Percentiles rank a stretch among this genome's conserved stretches.
Conservation (phyloP, 2,113 vertebrate genomes). For the Clarias gariepinus region DNA sequence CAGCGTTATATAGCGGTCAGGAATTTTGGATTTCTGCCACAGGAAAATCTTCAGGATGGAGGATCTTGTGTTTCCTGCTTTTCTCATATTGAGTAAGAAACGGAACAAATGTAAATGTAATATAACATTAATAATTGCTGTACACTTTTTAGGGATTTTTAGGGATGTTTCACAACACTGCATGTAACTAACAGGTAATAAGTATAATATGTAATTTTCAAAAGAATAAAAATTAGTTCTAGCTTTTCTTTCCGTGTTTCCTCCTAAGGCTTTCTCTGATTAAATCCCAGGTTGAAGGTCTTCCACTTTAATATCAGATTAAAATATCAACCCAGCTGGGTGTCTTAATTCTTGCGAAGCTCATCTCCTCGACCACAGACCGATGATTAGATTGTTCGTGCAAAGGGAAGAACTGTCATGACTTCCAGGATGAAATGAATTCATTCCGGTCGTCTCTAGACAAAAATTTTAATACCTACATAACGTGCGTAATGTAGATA, state of each 20-base stretch:
- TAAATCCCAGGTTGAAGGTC: neutral
- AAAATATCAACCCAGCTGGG: neutral
- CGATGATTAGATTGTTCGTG: neutral
- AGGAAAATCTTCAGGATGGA: neutral
- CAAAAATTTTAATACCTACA: neutral
- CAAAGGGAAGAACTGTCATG: neutral
- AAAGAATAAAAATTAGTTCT: neutral
- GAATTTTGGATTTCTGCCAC: neutral
- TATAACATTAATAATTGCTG: neutral
- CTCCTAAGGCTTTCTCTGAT: neutral
- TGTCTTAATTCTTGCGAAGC: neutral
- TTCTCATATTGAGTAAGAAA: neutral
- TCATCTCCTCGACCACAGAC: neutral
- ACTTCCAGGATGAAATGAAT: neutral
- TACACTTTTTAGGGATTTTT: neutral
- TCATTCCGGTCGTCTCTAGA: neutral
- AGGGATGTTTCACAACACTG: neutral
- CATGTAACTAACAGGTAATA: neutral
- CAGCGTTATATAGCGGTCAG: neutral
- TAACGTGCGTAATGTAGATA: conserved; percentile 32
- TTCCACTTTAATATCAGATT: neutral
- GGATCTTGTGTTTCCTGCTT: neutral
- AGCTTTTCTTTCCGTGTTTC: neutral
- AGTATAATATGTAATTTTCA: neutral
- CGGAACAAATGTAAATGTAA: neutral